Evolutionary conservation across 2,888 invertebrate genomes (phyloP), one percentile per base, ranked within the genome.

Genomic region (Steinernema scapterisci): DNA sequence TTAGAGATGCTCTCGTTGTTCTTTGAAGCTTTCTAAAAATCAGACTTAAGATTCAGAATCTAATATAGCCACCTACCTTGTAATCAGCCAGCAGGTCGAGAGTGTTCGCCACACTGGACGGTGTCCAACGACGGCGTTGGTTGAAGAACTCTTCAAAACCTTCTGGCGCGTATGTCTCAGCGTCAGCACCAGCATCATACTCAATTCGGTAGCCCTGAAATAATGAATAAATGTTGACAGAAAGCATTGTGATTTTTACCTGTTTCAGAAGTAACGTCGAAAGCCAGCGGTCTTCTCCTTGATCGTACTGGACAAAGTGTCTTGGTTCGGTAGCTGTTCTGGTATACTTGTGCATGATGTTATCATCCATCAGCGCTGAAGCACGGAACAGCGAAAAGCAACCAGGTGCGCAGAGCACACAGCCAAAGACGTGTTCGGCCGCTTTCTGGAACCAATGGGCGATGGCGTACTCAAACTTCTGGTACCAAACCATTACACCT

Each of bases 401-500:
- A 2, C 95, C 95, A 6, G 94, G 94, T 87, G 93, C 93, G 88
- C 95, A 95, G 23, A 95, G 91, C 1, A 95, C 95, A 88, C 93
- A 94, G 13, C 93, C 94, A 81, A 94, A 93, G 86, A 93, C 92
- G 88, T 95, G 94, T 88, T 95, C 95, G 0, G 94, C 94, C 9
- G 94, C 93, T 88, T 95, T 95, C 88, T 94, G 94, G 82, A 95
- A 90, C 95, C 95, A 95, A 90, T 95, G 94, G 3, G 94, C 94
- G 78, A 95, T 92, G 0, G 94, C 94, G 87, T 95, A 95, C 88
- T 95, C 95, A 87, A 95, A 95, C 88, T 92, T 92, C 89, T 93
- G 93, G 86, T 93, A 93, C 93, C 93, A 93, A 2, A 93, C 92
- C 92, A 93, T 92, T 48, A 93, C 92, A 71, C 93, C 92, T 92